Base-by-base conservation (phyloP, 2,888 invertebrate genomes). In the Diadegma fenestrale region DNA sequence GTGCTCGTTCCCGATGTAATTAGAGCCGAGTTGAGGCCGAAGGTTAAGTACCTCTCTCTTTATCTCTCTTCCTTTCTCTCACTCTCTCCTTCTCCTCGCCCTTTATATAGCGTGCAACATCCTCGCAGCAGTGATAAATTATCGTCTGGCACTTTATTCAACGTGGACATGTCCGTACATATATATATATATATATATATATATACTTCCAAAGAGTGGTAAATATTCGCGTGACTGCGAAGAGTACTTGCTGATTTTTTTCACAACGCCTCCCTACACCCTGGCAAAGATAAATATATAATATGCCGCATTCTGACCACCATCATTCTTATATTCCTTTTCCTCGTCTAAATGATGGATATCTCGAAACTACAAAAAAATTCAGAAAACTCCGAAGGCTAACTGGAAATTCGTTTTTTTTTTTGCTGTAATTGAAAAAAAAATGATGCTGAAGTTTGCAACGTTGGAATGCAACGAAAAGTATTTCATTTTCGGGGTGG, bases 1-100 rank as follows among this genome's bases (percentile, higher is more conserved):
- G 80, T 68, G 77, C 68, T 77, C 61, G 68, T 77, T 84, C 61
- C 69, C 75, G 77, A 81, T 81, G 84, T 78, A 84, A 84, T 78
- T 81, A 78, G 54, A 77, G 63, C 22, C 51, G 68, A 84, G 68
- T 64, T 51, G 19, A 76, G 72, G 68, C 58, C 68, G 66, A 69
- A 73, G 79, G 73, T 77, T 80, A 78, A 80, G 84, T 71, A 84
- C 81, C 81, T 84, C 61, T 76, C 69, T 58, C 30, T 72, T 30
- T 72, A 54, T 80, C 51, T 73, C 33, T 61, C 63, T n/a, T 48
- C 19, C 48, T 22, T 45, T 41, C 26, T 41, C 61, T 5, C 22
- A 54, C 61, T 68, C 26, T 22, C 22, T 80, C 33, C 45, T 54
- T 77, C 68, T 73, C 48, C 22, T 17, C 37, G 51, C 71, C 61